Percentiles rank a stretch among this genome's conserved stretches.
Evolutionary conservation across 2,888 invertebrate genomes (phyloP).

Genomic region (Xylota segnis): DNA sequence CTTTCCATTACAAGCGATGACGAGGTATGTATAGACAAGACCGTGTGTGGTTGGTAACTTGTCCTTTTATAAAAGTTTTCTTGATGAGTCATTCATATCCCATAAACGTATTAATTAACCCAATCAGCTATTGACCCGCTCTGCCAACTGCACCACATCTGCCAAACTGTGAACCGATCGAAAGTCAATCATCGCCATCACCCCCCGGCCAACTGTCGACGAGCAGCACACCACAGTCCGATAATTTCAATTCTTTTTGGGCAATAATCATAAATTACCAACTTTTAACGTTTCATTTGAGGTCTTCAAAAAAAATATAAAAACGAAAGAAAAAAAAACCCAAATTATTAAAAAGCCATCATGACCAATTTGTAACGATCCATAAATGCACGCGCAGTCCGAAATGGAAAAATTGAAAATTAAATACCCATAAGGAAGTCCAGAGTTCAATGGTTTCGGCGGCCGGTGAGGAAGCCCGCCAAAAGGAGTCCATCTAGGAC

Average conservation of each 20-base stretch:
- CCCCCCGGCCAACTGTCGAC: conserved; percentile 65
- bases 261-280: conserved; percentile 74
- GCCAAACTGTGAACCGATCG: conserved; percentile 49
- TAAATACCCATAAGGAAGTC: conserved; percentile 68
- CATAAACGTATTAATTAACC: conserved; percentile 36
- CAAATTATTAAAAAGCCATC: conserved; percentile 76
- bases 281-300: conserved; percentile 72
- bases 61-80: neutral
- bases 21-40: no score
- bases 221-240: conserved; percentile 28
- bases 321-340: conserved; percentile 51
- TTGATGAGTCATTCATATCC: neutral
- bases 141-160: conserved; percentile 67
- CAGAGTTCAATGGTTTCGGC: conserved; percentile 11
- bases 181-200: conserved; percentile 69
- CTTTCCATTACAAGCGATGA: no score
- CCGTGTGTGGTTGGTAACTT: neutral
- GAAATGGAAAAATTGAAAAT: conserved; percentile 54
- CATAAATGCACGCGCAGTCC: conserved; percentile 57
- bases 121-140: conserved; percentile 33
- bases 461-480: conserved; percentile 15
- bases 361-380: conserved; percentile 74
- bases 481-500: conserved; percentile 30
- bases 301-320: conserved; percentile 41
- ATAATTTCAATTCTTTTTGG: conserved; percentile 55